Evolutionary conservation across 2,797 vertebrate species (phyloP), one percentile per base, ranked within the genome.

Genomic region (Hoplostethus mediterraneus): DNA sequence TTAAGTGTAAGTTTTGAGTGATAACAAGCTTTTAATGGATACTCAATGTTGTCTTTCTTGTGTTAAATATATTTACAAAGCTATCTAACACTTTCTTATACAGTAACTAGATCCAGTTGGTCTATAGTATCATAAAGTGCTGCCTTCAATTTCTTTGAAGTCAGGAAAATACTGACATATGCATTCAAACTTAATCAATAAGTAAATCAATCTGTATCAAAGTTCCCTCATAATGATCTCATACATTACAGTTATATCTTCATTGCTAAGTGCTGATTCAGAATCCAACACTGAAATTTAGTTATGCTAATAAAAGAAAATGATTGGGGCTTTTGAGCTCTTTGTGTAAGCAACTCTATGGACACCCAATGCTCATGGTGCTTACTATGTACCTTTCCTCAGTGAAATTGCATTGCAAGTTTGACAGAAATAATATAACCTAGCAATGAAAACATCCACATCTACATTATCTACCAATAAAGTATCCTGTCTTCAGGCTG

Each of bases 121-220:
- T 42, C 40, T 62, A 17, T 3, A 45, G 61, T 60, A 67, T 55
- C 44, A 47, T n/a, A 73, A 77, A 56, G 59, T 53, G 56, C 56
- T 40, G 30, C 44, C 25, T 63, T 58, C 14, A 51, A 10, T 5
- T 65, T 66, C 3, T 42, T 33, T 53, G 2, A 28, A 42, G 31
- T 58, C 14, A 40, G 10, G 12, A 12, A 42, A 42, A 42, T 4
- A 42, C 33, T 36, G n/a, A 63, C 40, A 67, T 17, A 5, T 40
- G n/a, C 16, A 49, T 17, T 21, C 7, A 17, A 17, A 17, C 48
- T 5, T 49, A 21, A 25, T n/a, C 17, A 10, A 21, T 30, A 54
- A 3, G 45, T 28, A 48, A 36, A 61, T 42, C 36, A 36, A 5
- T 40, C 16, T 44, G 11, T 33, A 31, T 9, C 47, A 30, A 66